These are phyloP conservation scores for Drosophila atripex DNA, from an alignment of 2,888 invertebrate genomes.

Conservation along the genomic window DNA sequence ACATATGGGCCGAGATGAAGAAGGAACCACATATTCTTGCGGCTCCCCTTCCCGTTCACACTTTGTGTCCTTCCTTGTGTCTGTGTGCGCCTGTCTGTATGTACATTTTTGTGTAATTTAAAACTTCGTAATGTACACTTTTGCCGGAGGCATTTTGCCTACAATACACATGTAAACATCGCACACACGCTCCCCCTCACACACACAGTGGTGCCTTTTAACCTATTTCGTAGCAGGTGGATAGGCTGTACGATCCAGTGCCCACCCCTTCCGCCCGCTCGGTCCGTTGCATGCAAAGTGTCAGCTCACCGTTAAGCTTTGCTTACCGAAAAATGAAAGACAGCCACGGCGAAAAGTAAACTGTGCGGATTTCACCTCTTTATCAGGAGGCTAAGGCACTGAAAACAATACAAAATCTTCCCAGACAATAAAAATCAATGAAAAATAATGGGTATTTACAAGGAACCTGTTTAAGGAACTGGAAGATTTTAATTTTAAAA, in stretches of 20 bases:
- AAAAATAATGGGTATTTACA: too few species aligned
- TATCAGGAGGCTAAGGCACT: constrained; percentile 25
- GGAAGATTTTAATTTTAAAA: too few species aligned
- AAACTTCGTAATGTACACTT: constrained; percentile 80
- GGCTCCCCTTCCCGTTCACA: constrained; percentile 6
- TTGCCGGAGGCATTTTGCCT: constrained; percentile 76
- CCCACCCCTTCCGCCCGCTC: constrained; percentile 6
- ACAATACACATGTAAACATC: constrained; percentile 70
- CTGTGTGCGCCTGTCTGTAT: constrained; percentile 38
- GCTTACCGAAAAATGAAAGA: constrained; percentile 69
- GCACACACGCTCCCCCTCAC: constrained; percentile 36
- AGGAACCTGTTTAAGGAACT: too few species aligned
- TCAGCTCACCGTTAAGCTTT: constrained; percentile 77
- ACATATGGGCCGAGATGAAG: constrained; percentile 19
- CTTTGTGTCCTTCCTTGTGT: constrained; percentile 9
- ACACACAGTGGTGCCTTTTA: constrained; percentile 6
- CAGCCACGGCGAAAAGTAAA: constrained; percentile 54
- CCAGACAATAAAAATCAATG: not conserved
- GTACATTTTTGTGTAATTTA: constrained; percentile 73
- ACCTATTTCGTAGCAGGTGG: constrained; percentile 41
- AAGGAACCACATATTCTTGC: constrained; percentile 35
- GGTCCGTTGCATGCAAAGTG: constrained; percentile 63
- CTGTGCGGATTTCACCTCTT: constrained; percentile 64
- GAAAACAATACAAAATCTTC: not conserved
- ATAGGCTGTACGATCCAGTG: constrained; percentile 31